These are phyloP conservation scores for Paratrypauchen microcephalus DNA, from an alignment of 2,797 vertebrate species.

Conservation along the genomic window DNA sequence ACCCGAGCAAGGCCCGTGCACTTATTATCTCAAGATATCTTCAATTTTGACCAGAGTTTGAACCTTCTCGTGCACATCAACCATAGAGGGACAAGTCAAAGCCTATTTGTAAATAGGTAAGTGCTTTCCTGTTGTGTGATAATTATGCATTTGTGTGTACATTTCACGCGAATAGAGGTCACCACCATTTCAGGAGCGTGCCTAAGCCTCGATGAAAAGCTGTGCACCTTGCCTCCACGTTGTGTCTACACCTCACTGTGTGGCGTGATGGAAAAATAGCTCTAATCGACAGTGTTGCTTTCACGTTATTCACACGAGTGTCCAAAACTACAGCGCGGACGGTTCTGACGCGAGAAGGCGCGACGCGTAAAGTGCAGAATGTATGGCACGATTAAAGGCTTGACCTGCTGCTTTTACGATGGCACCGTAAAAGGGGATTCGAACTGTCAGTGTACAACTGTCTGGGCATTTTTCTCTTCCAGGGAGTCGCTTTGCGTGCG, in stretches of 20 bases:
- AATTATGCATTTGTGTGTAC: not conserved
- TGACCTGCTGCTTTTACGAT: slow-evolving; percentile 32
- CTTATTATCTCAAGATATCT: slow-evolving; percentile 70
- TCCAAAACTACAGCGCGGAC: not conserved
- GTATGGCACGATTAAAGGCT: slow-evolving; percentile 22
- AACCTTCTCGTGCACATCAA: slow-evolving; percentile 49
- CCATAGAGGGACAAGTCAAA: slow-evolving; percentile 66
- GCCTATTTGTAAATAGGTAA: slow-evolving; percentile 72
- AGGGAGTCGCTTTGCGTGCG: slow-evolving; percentile 1
- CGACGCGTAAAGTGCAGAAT: slow-evolving; percentile 14
- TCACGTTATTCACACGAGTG: not conserved
- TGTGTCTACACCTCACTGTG: not conserved
- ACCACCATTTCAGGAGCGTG: slow-evolving; percentile 38
- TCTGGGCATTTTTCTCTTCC: not conserved
- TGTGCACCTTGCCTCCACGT: not conserved
- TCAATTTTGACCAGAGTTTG: slow-evolving; percentile 63
- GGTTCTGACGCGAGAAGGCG: slow-evolving; percentile 15
- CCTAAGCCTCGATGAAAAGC: slow-evolving; percentile 38
- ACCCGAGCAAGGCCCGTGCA: slow-evolving; percentile 76
- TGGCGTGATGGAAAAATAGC: not conserved
- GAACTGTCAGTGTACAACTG: slow-evolving; percentile 10
- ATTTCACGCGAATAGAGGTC: slow-evolving; percentile 37
- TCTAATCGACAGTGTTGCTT: not conserved
- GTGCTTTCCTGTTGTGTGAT: not conserved
- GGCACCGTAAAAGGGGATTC: not conserved